Evolutionary conservation across 64 coral and sea anemone species (phyloP), one percentile per base, ranked within the genome.

Genomic region (Acropora tenuis): DNA sequence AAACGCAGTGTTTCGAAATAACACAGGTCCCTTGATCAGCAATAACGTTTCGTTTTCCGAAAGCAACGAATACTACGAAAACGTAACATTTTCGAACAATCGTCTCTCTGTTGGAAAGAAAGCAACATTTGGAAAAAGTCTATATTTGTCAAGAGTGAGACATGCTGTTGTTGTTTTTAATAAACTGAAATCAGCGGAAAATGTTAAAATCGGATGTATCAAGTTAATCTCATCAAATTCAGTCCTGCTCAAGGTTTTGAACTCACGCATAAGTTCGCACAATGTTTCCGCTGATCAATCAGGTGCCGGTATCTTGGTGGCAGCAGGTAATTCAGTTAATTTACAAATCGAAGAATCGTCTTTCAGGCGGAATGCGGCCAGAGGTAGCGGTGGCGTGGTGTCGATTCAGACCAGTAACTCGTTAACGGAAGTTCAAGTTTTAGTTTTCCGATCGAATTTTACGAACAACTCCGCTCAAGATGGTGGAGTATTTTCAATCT

Each of bases 31-130:
- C 47, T 47, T 85, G 7, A 49, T 85, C 8, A 71, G 43, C 5
- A 85, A 85, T 18, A 49, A 69, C 65, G 15, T 50, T 2, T 40
- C 43, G 3, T 48, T 30, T 20, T 85, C 82, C 10, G 44, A 72
- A 48, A 72, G 43, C 44, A 85, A 85, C 16, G 82, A 85, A 85
- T 20, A 30, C 13, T 85, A 85, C n/a, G 58, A 71, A 8, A 8
- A 49, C 10, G 46, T 85, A 46, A 69, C 18, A 30, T 48, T 85
- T 30, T 6, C 72, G 0, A 85, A 41, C 47, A 85, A 48, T 6
- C 43, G 49, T 18, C 9, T 1, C 5, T 85, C 45, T 15, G 55
- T 3, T 13, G 0, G 8, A 17, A 12, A 6, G 41, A 43, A 82
- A 5, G 5, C 40, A 8, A 16, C 2, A 9, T 61, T 50, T 4